phyloP scores from a whole-genome alignment of 2,113 vertebrate species.

The Gobiocypris rarus region DNA sequence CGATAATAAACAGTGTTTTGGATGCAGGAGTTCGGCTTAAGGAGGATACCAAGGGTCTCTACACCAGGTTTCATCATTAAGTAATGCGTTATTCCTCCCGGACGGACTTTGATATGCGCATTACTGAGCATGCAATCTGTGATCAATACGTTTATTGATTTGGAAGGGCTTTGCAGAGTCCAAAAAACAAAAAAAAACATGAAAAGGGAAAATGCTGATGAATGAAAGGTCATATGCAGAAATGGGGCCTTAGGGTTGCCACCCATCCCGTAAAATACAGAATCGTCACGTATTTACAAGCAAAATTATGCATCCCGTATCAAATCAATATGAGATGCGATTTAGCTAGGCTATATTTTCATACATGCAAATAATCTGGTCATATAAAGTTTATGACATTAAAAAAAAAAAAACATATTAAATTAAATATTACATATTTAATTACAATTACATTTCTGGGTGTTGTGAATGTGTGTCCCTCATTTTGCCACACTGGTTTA shows the following conservation, averaged over 20 bases:
- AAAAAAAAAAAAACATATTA: too few relatives aligned
- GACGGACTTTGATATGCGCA: slow-evolving; percentile 24
- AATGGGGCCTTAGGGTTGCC: slow-evolving; percentile 2
- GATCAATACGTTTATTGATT: slow-evolving; percentile 52
- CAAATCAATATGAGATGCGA: too few relatives aligned
- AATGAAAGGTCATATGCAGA: slow-evolving; percentile 55
- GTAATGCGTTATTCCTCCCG: neutral
- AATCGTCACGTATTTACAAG: too few relatives aligned
- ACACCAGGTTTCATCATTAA: neutral
- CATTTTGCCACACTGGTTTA: too few relatives aligned
- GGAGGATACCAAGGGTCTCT: slow-evolving; percentile 18
- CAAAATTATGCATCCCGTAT: too few relatives aligned
- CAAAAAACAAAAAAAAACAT: neutral
- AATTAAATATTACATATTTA: too few relatives aligned
- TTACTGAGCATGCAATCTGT: slow-evolving; percentile 48
- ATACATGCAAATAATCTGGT: too few relatives aligned
- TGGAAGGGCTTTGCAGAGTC: slow-evolving; percentile 38
- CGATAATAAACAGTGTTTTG: slow-evolving; percentile 64
- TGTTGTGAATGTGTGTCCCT: too few relatives aligned
- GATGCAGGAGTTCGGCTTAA: slow-evolving; percentile 48
- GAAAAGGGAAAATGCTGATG: slow-evolving; percentile 36
- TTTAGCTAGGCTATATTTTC: too few relatives aligned
- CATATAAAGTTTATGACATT: too few relatives aligned
- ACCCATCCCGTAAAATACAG: too few relatives aligned
- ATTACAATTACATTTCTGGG: too few relatives aligned